phyloP scores from a whole-genome alignment of 2,113 vertebrate species.

The Bolborhynchus lineola region DNA sequence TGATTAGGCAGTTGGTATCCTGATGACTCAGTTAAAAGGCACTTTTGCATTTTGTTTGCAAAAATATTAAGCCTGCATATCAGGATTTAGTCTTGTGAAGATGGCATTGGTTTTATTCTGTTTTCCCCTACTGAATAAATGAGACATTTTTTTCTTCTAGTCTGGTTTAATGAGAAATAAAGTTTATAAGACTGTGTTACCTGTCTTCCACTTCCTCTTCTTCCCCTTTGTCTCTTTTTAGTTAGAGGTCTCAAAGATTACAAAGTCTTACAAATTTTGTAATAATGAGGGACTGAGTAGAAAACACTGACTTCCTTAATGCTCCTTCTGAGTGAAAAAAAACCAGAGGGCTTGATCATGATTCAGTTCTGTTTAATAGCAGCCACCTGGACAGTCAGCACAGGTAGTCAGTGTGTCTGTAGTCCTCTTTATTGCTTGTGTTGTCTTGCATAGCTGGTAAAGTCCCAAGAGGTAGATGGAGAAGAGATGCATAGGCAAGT shows the following conservation, averaged over 20 bases:
- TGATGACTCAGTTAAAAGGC: not conserved
- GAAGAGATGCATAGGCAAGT: fast-evolving
- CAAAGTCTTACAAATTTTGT: not conserved
- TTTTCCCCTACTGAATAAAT: not conserved
- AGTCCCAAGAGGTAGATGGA: too few relatives aligned
- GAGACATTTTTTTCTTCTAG: not conserved
- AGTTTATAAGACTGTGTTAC: not conserved
- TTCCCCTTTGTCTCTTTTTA: not conserved
- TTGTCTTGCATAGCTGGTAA: not conserved
- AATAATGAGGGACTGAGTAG: not conserved
- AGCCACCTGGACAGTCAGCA: not conserved
- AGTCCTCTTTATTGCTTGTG: not conserved
- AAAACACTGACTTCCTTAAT: not conserved
- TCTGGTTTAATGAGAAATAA: not conserved
- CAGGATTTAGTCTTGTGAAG: not conserved
- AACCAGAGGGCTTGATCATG: not conserved
- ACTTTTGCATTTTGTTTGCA: not conserved
- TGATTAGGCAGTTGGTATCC: not conserved
- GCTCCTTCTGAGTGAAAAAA: not conserved
- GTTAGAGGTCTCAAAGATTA: not conserved
- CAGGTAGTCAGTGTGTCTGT: fast-evolving
- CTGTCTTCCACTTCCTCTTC: not conserved
- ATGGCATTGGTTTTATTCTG: not conserved
- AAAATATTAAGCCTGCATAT: not conserved
- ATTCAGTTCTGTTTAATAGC: not conserved